phyloP scores from a whole-genome alignment of 2,113 vertebrate species.

The human (Homo sapiens) region GRCh38 chrX:68882501-68883000 shows the following conservation, averaged over 20 bases:
- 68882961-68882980: background rate
- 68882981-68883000: background rate
- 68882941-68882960: background rate
- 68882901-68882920: background rate
- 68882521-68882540: background rate
- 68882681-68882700: background rate
- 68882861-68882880: conserved; percentile 1
- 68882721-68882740: background rate
- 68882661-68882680: background rate
- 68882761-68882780: background rate
- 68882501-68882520: background rate
- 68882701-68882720: background rate
- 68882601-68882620: conserved; percentile 16
- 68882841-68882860: conserved; percentile 15
- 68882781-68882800: background rate
- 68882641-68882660: background rate
- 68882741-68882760: background rate
- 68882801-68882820: background rate
- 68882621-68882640: background rate
- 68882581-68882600: background rate
- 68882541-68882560: background rate
- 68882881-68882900: background rate
- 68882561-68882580: background rate
- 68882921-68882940: background rate
- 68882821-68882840: background rate